Conservation (phyloP, 2,797 vertebrate genomes). For the Lutra lutra region DNA sequence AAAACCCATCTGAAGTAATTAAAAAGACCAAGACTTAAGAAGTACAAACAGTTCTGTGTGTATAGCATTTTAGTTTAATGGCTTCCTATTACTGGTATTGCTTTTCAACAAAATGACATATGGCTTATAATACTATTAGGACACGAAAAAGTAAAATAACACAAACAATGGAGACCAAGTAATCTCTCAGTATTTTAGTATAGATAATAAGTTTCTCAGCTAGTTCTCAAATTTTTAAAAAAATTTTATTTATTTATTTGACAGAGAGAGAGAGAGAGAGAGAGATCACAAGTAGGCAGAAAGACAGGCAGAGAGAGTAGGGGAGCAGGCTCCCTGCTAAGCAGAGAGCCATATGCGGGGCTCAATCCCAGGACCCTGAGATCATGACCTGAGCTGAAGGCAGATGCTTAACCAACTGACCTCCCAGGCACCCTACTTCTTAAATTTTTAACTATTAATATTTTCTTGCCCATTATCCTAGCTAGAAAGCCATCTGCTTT, state of each 20-base stretch:
- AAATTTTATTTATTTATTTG: no score
- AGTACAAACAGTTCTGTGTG: background rate
- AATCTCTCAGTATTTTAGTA: conserved; percentile 13
- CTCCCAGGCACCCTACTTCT: background rate
- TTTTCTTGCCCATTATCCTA: conserved; percentile 13
- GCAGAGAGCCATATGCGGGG: no score
- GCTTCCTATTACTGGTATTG: background rate
- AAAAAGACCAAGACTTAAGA: conserved; percentile 58
- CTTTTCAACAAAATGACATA: conserved; percentile 62
- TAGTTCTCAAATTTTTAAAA: background rate
- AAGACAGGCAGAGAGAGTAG: no score
- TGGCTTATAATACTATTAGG: conserved; percentile 32
- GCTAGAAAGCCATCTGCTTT: conserved; percentile 25
- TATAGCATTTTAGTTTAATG: conserved; percentile 22
- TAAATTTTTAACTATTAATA: conserved; percentile 23
- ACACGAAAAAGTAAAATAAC: background rate
- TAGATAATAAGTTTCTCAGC: conserved; percentile 28
- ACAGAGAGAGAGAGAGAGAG: no score
- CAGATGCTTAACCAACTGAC: no score
- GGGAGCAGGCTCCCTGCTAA: no score
- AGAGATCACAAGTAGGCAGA: no score
- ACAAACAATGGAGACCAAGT: conserved; percentile 16
- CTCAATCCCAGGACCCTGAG: no score
- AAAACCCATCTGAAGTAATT: conserved; percentile 56
- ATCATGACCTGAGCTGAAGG: no score